A percentile compares a stretch with the other conserved stretches of the same genome.
Conservation (phyloP, 2,797 vertebrate genomes). For the Aldrovandia affinis region DNA sequence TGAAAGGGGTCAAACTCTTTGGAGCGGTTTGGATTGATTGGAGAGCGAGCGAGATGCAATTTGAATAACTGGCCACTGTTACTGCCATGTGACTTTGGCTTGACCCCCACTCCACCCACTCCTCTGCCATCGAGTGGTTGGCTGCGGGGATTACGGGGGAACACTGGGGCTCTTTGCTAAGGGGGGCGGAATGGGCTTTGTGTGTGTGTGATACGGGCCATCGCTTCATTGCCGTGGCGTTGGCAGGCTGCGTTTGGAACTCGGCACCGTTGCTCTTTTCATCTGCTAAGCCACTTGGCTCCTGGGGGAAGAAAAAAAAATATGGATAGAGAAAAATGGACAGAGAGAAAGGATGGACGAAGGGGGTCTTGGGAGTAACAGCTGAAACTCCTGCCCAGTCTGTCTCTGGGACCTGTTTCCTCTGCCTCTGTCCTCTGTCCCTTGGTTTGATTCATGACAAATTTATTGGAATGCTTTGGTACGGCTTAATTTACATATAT, state of each 20-base stretch:
- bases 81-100: conserved; percentile 5
- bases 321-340: conserved; percentile 59
- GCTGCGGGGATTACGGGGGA: conserved; percentile 50
- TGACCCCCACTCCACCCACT: conserved; percentile 22
- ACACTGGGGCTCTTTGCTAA: conserved; percentile 64
- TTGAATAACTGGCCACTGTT: background rate
- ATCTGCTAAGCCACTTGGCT: conserved; percentile 83
- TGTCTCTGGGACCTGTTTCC: conserved; percentile 65
- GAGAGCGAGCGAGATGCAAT: background rate
- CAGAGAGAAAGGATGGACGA: conserved; percentile 67
- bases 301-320: conserved; percentile 44
- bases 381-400: conserved; percentile 69
- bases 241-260: conserved; percentile 74
- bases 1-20: conserved; percentile 9
- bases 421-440: conserved; percentile 70
- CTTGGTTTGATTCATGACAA: conserved; percentile 84
- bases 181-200: conserved; percentile 71
- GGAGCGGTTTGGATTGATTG: background rate
- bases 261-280: conserved; percentile 77
- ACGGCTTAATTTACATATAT: conserved; percentile 96
- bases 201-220: conserved; percentile 64
- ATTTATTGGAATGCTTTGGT: conserved; percentile 85
- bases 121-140: conserved; percentile 43
- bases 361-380: conserved; percentile 72
- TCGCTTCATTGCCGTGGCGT: conserved; percentile 61